Conservation (phyloP, 2,888 invertebrate genomes). For the Trachelus tabidus region DNA sequence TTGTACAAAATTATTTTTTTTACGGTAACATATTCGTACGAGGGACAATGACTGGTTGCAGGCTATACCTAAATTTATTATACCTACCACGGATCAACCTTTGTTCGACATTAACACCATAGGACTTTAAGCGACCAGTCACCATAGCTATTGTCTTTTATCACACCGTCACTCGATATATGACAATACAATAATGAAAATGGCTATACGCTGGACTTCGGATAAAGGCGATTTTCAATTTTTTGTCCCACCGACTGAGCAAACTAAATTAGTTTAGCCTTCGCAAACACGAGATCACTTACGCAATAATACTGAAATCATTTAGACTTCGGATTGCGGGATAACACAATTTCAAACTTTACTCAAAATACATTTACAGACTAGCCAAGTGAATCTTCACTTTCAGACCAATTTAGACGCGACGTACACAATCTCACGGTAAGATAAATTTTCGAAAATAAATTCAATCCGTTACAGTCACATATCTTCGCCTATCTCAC, state of each 20-base stretch:
- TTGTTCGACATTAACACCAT: not conserved
- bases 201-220: not conserved
- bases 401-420: not conserved
- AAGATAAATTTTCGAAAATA: not conserved
- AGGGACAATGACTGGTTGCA: not conserved
- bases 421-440: not conserved
- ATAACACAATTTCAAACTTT: not conserved
- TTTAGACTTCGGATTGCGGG: not conserved
- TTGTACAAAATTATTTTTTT: not conserved
- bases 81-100: not conserved
- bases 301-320: not conserved
- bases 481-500: not conserved
- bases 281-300: not conserved
- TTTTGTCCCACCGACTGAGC: not conserved
- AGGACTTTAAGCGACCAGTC: not conserved
- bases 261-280: not conserved
- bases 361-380: not conserved
- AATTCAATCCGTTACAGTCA: not conserved
- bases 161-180: not conserved
- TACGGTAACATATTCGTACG: not conserved
- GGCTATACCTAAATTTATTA: not conserved
- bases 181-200: not conserved
- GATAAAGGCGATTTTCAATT: not conserved
- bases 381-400: not conserved
- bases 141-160: too few relatives aligned